phyloP scores from a whole-genome alignment of 1,140 invertebrate genomes.

The Helicorthomorpha holstii region DNA sequence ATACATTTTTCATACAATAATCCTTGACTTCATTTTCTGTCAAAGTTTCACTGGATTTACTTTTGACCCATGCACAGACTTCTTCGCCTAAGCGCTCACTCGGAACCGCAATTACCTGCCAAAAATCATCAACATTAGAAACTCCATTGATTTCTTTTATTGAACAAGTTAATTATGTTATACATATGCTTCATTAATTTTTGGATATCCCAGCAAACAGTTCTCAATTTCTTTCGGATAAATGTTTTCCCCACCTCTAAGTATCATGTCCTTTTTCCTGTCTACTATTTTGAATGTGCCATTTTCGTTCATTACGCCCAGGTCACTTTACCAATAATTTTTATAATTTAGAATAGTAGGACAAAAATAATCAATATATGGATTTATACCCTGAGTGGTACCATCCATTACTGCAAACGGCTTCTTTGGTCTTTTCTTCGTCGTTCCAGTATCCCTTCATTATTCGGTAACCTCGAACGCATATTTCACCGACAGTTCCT shows the following conservation, averaged over 20 bases:
- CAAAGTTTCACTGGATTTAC: constrained; percentile 28
- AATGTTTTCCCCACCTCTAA: constrained; percentile 38
- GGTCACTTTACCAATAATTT: constrained; percentile 21
- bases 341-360: not conserved
- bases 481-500: constrained; percentile 62
- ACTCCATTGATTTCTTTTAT: not conserved
- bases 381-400: constrained; percentile 63
- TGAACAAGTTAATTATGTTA: no score
- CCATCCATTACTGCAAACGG: constrained; percentile 56
- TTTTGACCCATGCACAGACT: constrained; percentile 54
- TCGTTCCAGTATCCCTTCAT: constrained; percentile 81
- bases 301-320: constrained; percentile 29
- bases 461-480: constrained; percentile 55
- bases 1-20: constrained; percentile 51
- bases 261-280: constrained; percentile 35
- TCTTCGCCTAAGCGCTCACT: constrained; percentile 71
- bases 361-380: not conserved
- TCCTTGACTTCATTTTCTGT: constrained; percentile 39
- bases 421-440: constrained; percentile 55
- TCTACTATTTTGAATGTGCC: constrained; percentile 33
- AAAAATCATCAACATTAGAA: not conserved
- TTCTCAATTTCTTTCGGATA: constrained; percentile 17
- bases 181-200: constrained; percentile 3
- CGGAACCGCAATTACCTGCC: constrained; percentile 50
- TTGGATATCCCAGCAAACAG: constrained; percentile 4